Base-by-base conservation (phyloP, 2,888 invertebrate genomes). In the Drosophila ustulata region DNA sequence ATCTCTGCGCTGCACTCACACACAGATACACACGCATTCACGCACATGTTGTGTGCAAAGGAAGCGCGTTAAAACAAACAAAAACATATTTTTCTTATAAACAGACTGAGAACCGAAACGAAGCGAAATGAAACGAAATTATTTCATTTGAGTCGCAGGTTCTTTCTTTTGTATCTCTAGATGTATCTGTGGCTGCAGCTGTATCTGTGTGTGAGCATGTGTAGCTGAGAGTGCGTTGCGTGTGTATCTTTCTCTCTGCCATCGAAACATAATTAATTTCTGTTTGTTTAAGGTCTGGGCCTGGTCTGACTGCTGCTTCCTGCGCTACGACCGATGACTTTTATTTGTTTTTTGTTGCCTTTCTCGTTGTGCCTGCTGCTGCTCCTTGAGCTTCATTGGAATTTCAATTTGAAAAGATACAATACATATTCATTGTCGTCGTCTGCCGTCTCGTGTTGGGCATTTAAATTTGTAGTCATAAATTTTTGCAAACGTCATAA, bases 251-350 rank as follows among this genome's bases (percentile, higher is more conserved):
- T 62, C 56, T 51, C 58, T 63, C 72, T 70, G 74, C 67, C 81
- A 83, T 88, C 82, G 86, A 83, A 86, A 86, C 86, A 86, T 86
- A 86, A 88, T 86, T 86, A 86, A 88, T 86, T 86, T 88, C 70
- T 86, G 86, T 86, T 86, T 86, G 86, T 78, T 86, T 86, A 83
- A 86, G 84, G 88, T 82, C 82, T 75, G 81, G 61, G 67, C 66
- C 74, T 68, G 71, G 63, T 67, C 74, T 53, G 76, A 74, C 79
- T 75, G 70, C 56, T 74, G 80, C 71, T 83, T 87, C 78, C 84
- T 87, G 87, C 84, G 64, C 28, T 25, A 9, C 50, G 18, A 68
- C 58, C 39, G 55, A 9, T 64, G 50, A 41, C 37, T 56, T 55
- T 58, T 58, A 58, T 58, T 49, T 57, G 47, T 47, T 58, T 49